phyloP scores from a whole-genome alignment of 2,888 invertebrate species.

The Hoplodrina blanda region DNA sequence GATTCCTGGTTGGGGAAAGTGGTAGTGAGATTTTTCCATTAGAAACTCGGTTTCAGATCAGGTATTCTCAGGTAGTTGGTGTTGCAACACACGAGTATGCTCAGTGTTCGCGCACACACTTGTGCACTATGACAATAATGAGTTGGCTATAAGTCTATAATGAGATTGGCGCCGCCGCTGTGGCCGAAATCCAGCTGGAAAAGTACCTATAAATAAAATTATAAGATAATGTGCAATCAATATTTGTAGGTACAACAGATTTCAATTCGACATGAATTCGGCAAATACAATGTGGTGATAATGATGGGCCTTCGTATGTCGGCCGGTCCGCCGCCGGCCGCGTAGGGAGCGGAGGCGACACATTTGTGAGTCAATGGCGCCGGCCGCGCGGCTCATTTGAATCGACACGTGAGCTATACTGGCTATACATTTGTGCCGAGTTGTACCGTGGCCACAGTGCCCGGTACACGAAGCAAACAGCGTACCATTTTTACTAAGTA shows the following conservation, averaged over 20 bases:
- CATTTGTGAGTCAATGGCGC: conserved; percentile 62
- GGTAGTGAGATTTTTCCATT: too few relatives aligned
- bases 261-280: background rate
- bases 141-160: too few relatives aligned
- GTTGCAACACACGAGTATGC: too few relatives aligned
- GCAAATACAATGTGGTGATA: background rate
- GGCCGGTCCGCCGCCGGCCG: background rate
- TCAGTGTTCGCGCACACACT: too few relatives aligned
- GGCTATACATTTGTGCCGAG: conserved; percentile 1
- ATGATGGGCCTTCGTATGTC: background rate
- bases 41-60: too few relatives aligned
- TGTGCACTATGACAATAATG: too few relatives aligned
- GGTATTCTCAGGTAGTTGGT: too few relatives aligned
- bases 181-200: too few relatives aligned
- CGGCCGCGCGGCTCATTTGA: conserved; percentile 50
- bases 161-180: too few relatives aligned
- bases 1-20: too few relatives aligned
- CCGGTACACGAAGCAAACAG: too few relatives aligned
- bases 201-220: background rate
- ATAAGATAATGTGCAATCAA: background rate
- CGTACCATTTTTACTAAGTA: background rate
- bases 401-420: conserved; percentile 44
- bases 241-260: background rate
- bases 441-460: background rate
- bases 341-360: conserved; percentile 16